These are phyloP conservation scores for Eucidaris tribuloides DNA, from an alignment of 35 echinoderm and acorn worm species.

Conservation along the genomic window DNA sequence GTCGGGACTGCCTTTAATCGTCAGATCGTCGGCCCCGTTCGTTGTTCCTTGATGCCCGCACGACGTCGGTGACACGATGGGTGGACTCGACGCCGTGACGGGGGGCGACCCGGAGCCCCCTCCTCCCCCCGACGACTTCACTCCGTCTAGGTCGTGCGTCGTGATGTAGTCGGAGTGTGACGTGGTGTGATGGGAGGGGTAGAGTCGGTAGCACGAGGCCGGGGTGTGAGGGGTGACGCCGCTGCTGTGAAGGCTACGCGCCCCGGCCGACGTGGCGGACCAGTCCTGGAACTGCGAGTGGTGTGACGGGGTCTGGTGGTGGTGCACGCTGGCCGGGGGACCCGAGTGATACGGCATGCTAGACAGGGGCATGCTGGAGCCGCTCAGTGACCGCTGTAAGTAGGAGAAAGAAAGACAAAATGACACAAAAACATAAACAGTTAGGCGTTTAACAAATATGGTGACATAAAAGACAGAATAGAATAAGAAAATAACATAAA, in stretches of 20 bases:
- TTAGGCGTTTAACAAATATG: no score
- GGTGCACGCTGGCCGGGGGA: neutral
- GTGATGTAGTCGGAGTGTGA: slow-evolving; percentile 22
- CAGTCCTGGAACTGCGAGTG: slow-evolving; percentile 17
- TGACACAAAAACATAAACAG: no score
- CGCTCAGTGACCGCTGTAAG: neutral
- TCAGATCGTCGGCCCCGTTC: slow-evolving; percentile 11
- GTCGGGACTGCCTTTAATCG: slow-evolving; percentile 19
- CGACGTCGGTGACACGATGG: slow-evolving; percentile 13
- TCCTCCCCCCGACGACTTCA: slow-evolving; percentile 9
- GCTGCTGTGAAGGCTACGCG: neutral
- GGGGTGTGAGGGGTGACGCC: slow-evolving; percentile 14
- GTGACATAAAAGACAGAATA: no score
- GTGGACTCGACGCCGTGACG: slow-evolving; percentile 22
- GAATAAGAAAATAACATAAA: no score
- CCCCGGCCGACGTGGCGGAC: neutral
- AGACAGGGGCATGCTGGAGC: neutral
- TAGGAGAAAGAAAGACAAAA: neutral
- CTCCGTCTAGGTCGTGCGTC: neutral
- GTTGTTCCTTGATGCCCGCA: neutral
- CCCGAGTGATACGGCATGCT: slow-evolving; percentile 18
- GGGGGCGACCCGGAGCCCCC: neutral
- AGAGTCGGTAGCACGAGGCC: neutral
- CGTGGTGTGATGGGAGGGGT: slow-evolving; percentile 9
- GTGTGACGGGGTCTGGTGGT: slow-evolving; percentile 4